Base-by-base conservation (phyloP, 1,140 invertebrate genomes). In the Cydia pomonella region DNA sequence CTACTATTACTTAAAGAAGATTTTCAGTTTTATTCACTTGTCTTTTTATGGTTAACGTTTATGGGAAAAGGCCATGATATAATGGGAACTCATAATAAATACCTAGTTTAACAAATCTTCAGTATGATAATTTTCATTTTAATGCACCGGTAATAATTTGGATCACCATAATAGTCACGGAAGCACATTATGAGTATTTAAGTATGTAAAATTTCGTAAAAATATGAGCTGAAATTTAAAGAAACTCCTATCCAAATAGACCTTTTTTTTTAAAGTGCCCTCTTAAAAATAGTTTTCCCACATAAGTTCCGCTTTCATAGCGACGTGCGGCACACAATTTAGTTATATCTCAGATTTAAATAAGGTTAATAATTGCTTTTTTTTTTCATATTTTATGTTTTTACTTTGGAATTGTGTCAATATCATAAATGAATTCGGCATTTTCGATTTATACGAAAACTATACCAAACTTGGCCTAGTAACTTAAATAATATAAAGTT, bases 31-130 rank as follows among this genome's bases (percentile, higher is more conserved):
- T 59, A 59, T 59, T 59, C 4, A 59, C 53, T 59, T 23, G 53
- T 59, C 53, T 59, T 59, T 59, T 3, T 10, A 75, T 75, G 78
- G 74, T 81, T 79, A 72, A 86, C 84, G 81, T 82, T 69, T 62
- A 83, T 84, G 79, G 89, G 88, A 89, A 89, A 72, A 89, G 88
- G 88, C 87, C 84, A 87, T 90, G 86, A 87, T 76, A 80, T 75
- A 75, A 82, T 83, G 82, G 78, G 78, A 82, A 86, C 81, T 83
- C 72, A 85, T 82, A 47, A 86, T 84, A 86, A 85, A 86, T 86
- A 86, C 82, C 83, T 85, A 86, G 78, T 75, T 23, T 21, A 21
- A 38, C 23, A 59, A 41, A 53, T n/a, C n/a, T 75, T 64, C 5
- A 44, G 64, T 7, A 62, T 62, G 25, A 44, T 63, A 75, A 44